phyloP scores from a whole-genome alignment of 2,113 vertebrate species.

The Tupaia tana region DNA sequence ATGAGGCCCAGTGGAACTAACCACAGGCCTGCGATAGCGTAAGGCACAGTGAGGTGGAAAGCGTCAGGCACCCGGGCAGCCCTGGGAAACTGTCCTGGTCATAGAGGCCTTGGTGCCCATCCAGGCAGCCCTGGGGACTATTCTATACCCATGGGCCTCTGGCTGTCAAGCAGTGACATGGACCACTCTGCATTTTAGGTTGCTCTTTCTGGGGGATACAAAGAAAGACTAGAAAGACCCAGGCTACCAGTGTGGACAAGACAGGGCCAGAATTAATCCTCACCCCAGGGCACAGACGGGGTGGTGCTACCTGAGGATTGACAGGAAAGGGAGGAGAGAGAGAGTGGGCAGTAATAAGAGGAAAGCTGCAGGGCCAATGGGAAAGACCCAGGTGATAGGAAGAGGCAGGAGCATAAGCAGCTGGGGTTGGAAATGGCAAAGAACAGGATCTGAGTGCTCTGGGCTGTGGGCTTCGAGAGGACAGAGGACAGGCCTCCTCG shows the following conservation, averaged over 20 bases:
- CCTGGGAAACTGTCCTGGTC: fast-evolving
- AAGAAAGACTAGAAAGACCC: neutral
- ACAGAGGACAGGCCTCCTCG: neutral
- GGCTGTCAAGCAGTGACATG: neutral
- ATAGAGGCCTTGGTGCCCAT: neutral
- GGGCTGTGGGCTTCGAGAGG: neutral
- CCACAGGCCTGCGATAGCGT: no score
- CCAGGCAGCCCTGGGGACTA: neutral
- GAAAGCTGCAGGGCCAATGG: neutral
- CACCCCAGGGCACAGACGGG: neutral
- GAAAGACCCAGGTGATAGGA: neutral
- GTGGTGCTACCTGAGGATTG: neutral
- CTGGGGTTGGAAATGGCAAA: neutral
- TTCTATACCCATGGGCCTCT: neutral
- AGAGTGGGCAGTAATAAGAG: neutral
- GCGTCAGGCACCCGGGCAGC: fast-evolving
- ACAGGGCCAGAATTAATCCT: neutral
- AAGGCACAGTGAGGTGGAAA: neutral
- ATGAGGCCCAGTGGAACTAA: neutral
- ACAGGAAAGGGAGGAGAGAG: neutral
- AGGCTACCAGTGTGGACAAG: neutral
- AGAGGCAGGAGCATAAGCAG: fast-evolving
- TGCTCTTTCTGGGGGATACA: no score
- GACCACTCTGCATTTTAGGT: no score
- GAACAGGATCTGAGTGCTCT: neutral